Evolutionary conservation across 2,797 vertebrate species (phyloP).

Genomic region (Sciurus vulgaris): DNA sequence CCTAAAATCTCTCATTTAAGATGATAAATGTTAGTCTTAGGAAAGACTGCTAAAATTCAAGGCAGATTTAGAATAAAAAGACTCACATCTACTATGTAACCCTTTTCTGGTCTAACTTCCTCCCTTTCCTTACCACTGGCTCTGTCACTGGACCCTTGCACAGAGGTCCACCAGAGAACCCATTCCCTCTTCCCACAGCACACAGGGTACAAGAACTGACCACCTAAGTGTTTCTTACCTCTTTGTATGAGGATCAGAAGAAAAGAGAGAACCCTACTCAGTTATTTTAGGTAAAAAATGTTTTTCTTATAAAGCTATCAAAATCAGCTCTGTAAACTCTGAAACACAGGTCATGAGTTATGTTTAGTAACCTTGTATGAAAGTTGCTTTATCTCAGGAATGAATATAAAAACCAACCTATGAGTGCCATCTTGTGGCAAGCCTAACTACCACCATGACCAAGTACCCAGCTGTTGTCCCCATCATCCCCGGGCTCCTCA

Average conservation of each 20-base stretch:
- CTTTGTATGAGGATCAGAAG: not conserved
- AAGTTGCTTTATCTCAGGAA: not conserved
- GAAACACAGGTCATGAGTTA: slow-evolving; percentile 22
- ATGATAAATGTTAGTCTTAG: not conserved
- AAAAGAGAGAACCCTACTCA: not conserved
- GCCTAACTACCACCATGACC: not conserved
- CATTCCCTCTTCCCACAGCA: not conserved
- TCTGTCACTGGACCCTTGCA: not conserved
- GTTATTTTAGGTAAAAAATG: slow-evolving; percentile 6
- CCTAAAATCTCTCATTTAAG: slow-evolving; percentile 61
- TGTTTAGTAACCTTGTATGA: not conserved
- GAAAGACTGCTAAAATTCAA: slow-evolving; percentile 22
- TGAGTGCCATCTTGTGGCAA: slow-evolving; percentile 78
- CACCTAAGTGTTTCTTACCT: not conserved
- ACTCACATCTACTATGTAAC: not conserved
- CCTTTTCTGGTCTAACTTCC: not conserved
- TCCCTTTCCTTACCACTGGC: not conserved
- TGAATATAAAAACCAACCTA: slow-evolving; percentile 8
- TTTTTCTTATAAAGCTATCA: slow-evolving; percentile 31
- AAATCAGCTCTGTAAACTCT: not conserved
- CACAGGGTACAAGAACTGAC: not conserved
- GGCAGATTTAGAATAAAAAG: not conserved
- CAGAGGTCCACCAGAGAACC: not conserved
- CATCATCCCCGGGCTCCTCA: not conserved
- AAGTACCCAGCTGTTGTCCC: not conserved